A percentile compares a stretch with the other conserved stretches of the same genome.
phyloP scores from a whole-genome alignment of 2,888 invertebrate species.

The Tachina lurida region DNA sequence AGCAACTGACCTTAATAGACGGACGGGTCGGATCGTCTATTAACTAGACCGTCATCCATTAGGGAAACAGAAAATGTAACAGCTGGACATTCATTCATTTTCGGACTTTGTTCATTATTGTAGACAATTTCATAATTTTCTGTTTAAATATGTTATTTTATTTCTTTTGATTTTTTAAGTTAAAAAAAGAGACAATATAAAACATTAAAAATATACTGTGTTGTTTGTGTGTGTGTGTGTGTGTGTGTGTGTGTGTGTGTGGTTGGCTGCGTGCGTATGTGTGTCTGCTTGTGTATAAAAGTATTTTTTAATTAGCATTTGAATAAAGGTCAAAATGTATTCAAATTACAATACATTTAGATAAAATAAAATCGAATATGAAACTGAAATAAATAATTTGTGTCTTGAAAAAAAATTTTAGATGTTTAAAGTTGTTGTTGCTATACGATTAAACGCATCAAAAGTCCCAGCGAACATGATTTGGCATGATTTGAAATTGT shows the following conservation, averaged over 20 bases:
- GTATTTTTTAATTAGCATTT: constrained; percentile 26
- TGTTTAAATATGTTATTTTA: constrained; percentile 13
- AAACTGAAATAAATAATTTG: background rate
- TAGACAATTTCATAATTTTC: constrained; percentile 3
- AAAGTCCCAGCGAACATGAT: background rate
- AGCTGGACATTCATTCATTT: constrained; percentile 50
- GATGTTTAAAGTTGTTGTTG: background rate
- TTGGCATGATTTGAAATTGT: no score
- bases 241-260: background rate
- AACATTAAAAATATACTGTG: background rate
- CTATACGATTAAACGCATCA: background rate
- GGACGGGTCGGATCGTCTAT: constrained; percentile 50
- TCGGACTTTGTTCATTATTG: background rate
- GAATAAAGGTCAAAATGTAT: constrained; percentile 50
- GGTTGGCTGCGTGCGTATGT: background rate
- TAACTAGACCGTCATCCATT: constrained; percentile 21
- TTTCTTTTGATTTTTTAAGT: constrained; percentile 17
- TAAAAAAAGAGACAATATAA: constrained; percentile 1
- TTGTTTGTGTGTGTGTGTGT: no score
- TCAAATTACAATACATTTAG: constrained; percentile 25
- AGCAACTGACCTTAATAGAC: constrained; percentile 38
- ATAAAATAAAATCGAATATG: constrained; percentile 28
- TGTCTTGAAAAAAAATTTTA: background rate
- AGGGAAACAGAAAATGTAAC: constrained; percentile 9
- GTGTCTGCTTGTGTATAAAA: background rate